Percentiles rank a stretch among this genome's conserved stretches.
phyloP scores from a whole-genome alignment of 2,797 vertebrate species.

The Myotis myotis region DNA sequence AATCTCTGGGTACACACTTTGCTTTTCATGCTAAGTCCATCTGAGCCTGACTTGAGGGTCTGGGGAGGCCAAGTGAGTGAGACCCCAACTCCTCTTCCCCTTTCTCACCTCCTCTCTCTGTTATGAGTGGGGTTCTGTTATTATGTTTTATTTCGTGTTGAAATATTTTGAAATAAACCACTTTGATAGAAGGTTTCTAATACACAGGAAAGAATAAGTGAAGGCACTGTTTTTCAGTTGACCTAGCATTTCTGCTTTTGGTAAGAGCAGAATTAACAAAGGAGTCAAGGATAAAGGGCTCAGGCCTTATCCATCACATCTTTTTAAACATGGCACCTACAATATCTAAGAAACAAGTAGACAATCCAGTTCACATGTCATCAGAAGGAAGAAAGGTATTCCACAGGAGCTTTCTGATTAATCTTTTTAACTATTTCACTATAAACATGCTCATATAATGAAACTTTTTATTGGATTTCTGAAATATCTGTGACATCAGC shows the following conservation, averaged over 20 bases:
- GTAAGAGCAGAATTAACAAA: background rate
- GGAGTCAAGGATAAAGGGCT: background rate
- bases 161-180: constrained; percentile 11
- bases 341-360: constrained; percentile 52
- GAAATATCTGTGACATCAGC: background rate
- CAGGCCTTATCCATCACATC: background rate
- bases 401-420: background rate
- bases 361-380: constrained; percentile 24
- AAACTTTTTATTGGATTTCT: constrained; percentile 12
- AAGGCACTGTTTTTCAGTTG: background rate
- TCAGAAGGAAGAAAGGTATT: constrained; percentile 9
- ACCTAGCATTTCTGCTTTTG: background rate
- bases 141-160: background rate
- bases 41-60: background rate
- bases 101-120: background rate
- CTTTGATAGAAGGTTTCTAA: background rate
- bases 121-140: background rate
- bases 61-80: background rate
- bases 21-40: background rate
- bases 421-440: background rate
- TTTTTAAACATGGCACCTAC: background rate
- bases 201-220: background rate
- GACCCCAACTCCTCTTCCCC: background rate
- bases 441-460: background rate
- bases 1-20: background rate